phyloP scores from a whole-genome alignment of 92 coral and sea anemone genomes.

The Siderastrea radians region DNA sequence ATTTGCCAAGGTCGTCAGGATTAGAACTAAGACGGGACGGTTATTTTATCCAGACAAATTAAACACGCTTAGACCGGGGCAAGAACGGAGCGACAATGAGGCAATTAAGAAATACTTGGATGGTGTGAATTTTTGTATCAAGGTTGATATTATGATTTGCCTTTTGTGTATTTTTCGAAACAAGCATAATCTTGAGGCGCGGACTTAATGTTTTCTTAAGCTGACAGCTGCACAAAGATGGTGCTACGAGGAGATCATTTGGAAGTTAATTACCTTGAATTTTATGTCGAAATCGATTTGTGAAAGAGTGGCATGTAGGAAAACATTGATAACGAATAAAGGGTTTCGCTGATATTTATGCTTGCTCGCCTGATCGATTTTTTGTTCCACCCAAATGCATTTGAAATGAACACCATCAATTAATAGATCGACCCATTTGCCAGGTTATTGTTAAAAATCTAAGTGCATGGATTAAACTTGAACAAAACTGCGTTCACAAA shows the following conservation, averaged over 20 bases:
- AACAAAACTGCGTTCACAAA: neutral
- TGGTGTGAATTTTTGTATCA: conserved; percentile 46
- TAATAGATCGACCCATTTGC: neutral
- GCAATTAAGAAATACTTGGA: conserved; percentile 37
- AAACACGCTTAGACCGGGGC: neutral
- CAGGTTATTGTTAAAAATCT: conserved; percentile 4
- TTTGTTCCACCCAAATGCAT: neutral
- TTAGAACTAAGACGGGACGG: too few relatives aligned
- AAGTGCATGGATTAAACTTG: neutral
- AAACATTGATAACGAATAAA: conserved; percentile 31
- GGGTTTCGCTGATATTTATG: conserved; percentile 14
- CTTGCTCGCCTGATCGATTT: neutral
- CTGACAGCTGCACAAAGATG: conserved; percentile 50
- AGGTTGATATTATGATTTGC: conserved; percentile 25
- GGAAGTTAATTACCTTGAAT: conserved; percentile 50
- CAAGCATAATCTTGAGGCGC: neutral
- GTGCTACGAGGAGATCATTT: conserved; percentile 11
- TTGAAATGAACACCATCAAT: conserved; percentile 14
- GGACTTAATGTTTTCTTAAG: conserved; percentile 31
- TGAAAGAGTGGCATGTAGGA: conserved; percentile 32
- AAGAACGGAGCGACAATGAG: conserved; percentile 2
- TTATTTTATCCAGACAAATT: neutral
- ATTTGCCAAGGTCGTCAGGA: neutral
- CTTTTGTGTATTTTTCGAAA: conserved; percentile 37
- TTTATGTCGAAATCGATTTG: conserved; percentile 43